Evolutionary conservation across 2,797 vertebrate species (phyloP).

Genomic region (Gastrophryne carolinensis): DNA sequence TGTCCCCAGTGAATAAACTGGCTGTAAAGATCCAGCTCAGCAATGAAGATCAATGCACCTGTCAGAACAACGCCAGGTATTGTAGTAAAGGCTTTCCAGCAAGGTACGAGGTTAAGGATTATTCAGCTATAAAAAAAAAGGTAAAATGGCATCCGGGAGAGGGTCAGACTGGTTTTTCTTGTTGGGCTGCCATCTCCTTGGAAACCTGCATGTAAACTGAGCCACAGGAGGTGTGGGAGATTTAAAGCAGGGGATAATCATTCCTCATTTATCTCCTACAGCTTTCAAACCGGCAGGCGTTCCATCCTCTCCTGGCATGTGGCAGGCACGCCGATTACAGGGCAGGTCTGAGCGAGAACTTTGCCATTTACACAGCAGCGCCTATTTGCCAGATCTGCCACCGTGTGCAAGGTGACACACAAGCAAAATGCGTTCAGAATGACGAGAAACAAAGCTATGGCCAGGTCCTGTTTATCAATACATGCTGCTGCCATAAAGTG

Average conservation of each 20-base stretch:
- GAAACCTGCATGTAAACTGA: slow-evolving; percentile 23
- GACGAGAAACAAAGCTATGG: too few species aligned
- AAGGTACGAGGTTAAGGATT: slow-evolving; percentile 24
- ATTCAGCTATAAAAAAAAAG: slow-evolving; percentile 28
- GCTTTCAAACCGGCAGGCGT: neutral
- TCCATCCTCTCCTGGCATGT: neutral
- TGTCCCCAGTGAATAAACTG: neutral
- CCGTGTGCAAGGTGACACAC: too few species aligned
- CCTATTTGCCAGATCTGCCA: too few species aligned
- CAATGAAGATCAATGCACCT: neutral
- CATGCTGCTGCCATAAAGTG: too few species aligned
- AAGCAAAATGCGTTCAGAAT: too few species aligned
- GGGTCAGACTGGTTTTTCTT: slow-evolving; percentile 60
- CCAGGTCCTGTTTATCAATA: too few species aligned
- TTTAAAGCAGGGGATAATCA: slow-evolving; percentile 9
- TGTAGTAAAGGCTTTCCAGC: neutral
- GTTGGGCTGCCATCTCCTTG: slow-evolving; percentile 64
- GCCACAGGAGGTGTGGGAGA: slow-evolving; percentile 36
- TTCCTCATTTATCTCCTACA: slow-evolving; percentile 12
- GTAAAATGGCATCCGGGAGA: neutral
- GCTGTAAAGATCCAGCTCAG: neutral
- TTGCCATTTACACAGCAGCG: slow-evolving; percentile 12
- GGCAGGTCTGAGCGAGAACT: neutral
- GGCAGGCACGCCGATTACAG: neutral
- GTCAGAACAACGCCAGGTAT: neutral